These are phyloP conservation scores for Anisognathus igniventris DNA, from an alignment of 2,797 vertebrate genomes.

Conservation along the genomic window DNA sequence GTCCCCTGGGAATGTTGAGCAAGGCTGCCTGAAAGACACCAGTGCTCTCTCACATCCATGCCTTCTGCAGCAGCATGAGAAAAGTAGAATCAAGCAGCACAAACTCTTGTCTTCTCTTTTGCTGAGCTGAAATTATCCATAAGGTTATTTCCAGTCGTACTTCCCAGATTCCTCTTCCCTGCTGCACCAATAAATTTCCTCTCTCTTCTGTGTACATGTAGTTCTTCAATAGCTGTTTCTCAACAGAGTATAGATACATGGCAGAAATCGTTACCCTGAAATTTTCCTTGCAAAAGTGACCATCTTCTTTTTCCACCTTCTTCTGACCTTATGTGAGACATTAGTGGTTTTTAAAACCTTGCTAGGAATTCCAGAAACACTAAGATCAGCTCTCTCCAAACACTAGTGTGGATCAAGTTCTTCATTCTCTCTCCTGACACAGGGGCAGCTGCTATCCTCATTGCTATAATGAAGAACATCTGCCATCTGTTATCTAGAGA, in stretches of 20 bases:
- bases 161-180: neutral
- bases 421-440: neutral
- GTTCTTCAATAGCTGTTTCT: neutral
- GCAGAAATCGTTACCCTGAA: neutral
- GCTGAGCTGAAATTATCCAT: neutral
- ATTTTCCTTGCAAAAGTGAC: neutral
- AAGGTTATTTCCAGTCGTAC: neutral
- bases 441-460: slow-evolving; percentile 33
- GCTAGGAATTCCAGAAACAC: neutral
- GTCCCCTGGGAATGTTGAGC: neutral
- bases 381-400: neutral
- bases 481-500: slow-evolving; percentile 1
- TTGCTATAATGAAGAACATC: slow-evolving; percentile 33
- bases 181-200: neutral
- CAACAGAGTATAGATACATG: neutral
- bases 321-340: neutral
- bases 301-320: neutral
- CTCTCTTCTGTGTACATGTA: neutral
- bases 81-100: neutral
- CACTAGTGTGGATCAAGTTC: neutral
- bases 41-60: neutral
- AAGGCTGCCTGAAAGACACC: neutral
- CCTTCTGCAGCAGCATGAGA: neutral
- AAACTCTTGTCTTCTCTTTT: neutral
- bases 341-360: neutral